A percentile compares a stretch with the other conserved stretches of the same genome.
These are phyloP conservation scores for Hedychridium roseum DNA, from an alignment of 2,888 invertebrate species.

Conservation along the genomic window DNA sequence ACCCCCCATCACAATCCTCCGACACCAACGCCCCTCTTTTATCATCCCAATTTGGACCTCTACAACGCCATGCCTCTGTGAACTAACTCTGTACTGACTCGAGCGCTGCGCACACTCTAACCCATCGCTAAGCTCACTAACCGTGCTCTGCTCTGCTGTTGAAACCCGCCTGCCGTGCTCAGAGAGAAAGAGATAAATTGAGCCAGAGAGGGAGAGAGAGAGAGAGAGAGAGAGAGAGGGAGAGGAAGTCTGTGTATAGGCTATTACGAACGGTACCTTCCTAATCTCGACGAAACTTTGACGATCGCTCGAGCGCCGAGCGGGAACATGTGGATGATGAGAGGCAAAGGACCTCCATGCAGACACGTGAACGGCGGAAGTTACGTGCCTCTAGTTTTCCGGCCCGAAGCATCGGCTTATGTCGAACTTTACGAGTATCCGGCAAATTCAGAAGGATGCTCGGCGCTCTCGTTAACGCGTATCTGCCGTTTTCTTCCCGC, in stretches of 20 bases:
- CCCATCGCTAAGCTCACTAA: constrained; percentile 49
- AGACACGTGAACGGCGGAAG: neutral
- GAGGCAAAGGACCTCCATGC: neutral
- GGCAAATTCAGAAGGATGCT: too few relatives aligned
- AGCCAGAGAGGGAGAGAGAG: too few relatives aligned
- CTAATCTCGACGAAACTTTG: neutral
- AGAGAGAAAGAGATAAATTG: too few relatives aligned
- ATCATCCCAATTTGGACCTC: constrained; percentile 63
- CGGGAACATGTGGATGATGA: neutral
- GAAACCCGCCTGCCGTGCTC: constrained; percentile 3
- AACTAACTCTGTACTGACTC: constrained; percentile 53
- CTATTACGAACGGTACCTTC: neutral
- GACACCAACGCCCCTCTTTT: constrained; percentile 71
- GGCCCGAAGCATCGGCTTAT: too few relatives aligned
- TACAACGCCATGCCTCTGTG: constrained; percentile 65
- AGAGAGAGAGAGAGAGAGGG: too few relatives aligned
- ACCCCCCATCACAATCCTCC: constrained; percentile 69
- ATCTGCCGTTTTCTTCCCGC: too few relatives aligned
- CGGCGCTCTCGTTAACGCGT: too few relatives aligned
- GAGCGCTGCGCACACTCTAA: constrained; percentile 53
- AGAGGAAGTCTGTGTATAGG: neutral
- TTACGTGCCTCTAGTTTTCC: too few relatives aligned
- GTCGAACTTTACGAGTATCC: too few relatives aligned
- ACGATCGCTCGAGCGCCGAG: too few relatives aligned
- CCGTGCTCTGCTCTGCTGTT: constrained; percentile 19